Base-by-base conservation (phyloP, 2,888 invertebrate species). In the Thymelicus sylvestris region DNA sequence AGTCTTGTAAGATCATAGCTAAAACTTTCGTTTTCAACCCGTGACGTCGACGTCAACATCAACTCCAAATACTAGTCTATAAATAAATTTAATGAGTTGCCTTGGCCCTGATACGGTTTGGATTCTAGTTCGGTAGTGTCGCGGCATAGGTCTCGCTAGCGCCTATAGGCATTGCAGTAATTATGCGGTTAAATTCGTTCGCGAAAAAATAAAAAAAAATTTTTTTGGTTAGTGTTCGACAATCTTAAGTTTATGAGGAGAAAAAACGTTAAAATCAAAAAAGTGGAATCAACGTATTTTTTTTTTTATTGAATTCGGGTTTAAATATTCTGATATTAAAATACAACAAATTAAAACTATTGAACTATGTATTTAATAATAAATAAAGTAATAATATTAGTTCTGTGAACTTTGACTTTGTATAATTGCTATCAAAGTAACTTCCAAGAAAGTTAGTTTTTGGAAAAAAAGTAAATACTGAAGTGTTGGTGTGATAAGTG, bases 51-150 rank as follows among this genome's bases (percentile, higher is more conserved):
- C 44, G 6, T 24, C 24, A n/a, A 6, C 39, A 50, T 50, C 38
- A 15, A 15, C 38, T 39, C 64, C 13, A 64, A 64, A 64, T 64
- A 50, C 38, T 50, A 3, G 64, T 38, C 48, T 64, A 64, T 24
- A 39, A 64, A 64, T 64, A 64, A 15, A 0, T 64, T 50, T 64
- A 50, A 64, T 64, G 64, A 15, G 50, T 13, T 64, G 64, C 64
- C 48, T 15, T 38, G 64, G 64, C 64, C 64, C 64, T 64, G 64
- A 64, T 64, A 62, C 61, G 38, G 64, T 19, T 38, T 39, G 39
- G n/a, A 57, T 38, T 31, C 57, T 57, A 31, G 50, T 15, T 24
- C 50, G 64, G 31, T 48, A 63, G 50, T 64, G 64, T 50, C 38
- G 50, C 19, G 39, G 64, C 1, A 39, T 50, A 39, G 64, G 64